Conservation (phyloP, 2,113 vertebrate species). For the Osmerus mordax region DNA sequence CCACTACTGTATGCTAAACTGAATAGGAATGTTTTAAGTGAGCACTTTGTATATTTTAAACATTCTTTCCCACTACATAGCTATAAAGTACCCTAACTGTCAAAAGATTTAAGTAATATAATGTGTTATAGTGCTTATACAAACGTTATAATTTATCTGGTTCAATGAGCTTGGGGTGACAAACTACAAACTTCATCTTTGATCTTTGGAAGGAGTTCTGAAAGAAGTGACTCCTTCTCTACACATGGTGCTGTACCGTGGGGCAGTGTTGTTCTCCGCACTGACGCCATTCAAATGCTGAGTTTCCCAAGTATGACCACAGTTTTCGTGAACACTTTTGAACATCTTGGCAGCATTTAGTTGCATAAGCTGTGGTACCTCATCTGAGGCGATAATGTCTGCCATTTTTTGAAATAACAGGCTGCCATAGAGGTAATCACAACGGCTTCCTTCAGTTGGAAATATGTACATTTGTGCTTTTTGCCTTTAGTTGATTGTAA, state of each 20-base stretch:
- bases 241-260: constrained; percentile 80
- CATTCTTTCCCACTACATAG: constrained; percentile 38
- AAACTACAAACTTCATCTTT: constrained; percentile 50
- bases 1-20: constrained; percentile 72
- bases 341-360: constrained; percentile 24
- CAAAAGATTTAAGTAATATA: constrained; percentile 20
- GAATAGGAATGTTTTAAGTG: constrained; percentile 69
- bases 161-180: constrained; percentile 42
- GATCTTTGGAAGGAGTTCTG: constrained; percentile 42
- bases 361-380: constrained; percentile 43
- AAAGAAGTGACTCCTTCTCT: constrained; percentile 61
- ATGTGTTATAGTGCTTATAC: constrained; percentile 25
- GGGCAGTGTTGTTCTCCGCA: constrained; percentile 46
- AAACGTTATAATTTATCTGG: constrained; percentile 28
- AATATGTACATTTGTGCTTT: neutral
- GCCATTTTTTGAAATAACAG: constrained; percentile 21
- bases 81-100: constrained; percentile 24
- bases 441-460: neutral
- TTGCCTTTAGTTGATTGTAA: neutral
- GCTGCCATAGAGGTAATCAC: constrained; percentile 22
- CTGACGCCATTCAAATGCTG: constrained; percentile 26
- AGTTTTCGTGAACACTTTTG: constrained; percentile 20
- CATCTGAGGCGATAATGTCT: constrained; percentile 21
- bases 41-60: constrained; percentile 73
- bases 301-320: constrained; percentile 41